Conservation (phyloP, 2,113 vertebrate genomes). For the Poicephalus meyeri region DNA sequence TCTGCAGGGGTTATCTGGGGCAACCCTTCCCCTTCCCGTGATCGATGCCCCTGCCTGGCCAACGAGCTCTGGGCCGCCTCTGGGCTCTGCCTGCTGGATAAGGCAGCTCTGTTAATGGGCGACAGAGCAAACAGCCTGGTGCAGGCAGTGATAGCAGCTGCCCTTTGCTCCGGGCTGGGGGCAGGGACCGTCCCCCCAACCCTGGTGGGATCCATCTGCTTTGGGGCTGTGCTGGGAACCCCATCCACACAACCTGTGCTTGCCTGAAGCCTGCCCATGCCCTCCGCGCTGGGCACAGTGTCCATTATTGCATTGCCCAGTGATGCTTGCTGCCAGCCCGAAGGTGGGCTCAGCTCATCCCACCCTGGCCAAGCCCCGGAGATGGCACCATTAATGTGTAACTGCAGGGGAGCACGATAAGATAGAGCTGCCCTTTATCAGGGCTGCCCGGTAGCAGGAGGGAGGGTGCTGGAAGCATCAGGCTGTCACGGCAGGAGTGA, state of each 20-base stretch:
- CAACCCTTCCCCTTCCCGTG: background rate
- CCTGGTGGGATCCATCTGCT: background rate
- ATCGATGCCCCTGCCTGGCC: slow-evolving; percentile 1
- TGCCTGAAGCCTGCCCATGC: background rate
- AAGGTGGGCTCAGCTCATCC: background rate
- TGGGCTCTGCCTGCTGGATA: background rate
- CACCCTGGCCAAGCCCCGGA: background rate
- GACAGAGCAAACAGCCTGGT: slow-evolving; percentile 20
- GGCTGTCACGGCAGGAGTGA: background rate
- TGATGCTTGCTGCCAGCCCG: background rate
- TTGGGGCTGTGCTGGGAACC: background rate
- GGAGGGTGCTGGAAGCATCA: slow-evolving; percentile 11
- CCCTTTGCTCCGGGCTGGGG: slow-evolving; percentile 14
- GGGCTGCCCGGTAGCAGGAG: slow-evolving; percentile 31
- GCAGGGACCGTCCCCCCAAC: background rate
- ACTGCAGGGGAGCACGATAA: slow-evolving; percentile 21
- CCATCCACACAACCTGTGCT: background rate
- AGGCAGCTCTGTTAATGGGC: slow-evolving; percentile 39
- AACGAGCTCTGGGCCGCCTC: background rate
- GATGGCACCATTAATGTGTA: slow-evolving; percentile 52
- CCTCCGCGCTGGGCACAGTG: rapidly evolving
- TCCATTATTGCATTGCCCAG: rapidly evolving
- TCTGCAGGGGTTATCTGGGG: slow-evolving; percentile 52
- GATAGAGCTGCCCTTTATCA: slow-evolving; percentile 34
- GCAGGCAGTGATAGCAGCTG: slow-evolving; percentile 6